Evolutionary conservation across 2,797 vertebrate species (phyloP).

Genomic region (Scarus forsteni): DNA sequence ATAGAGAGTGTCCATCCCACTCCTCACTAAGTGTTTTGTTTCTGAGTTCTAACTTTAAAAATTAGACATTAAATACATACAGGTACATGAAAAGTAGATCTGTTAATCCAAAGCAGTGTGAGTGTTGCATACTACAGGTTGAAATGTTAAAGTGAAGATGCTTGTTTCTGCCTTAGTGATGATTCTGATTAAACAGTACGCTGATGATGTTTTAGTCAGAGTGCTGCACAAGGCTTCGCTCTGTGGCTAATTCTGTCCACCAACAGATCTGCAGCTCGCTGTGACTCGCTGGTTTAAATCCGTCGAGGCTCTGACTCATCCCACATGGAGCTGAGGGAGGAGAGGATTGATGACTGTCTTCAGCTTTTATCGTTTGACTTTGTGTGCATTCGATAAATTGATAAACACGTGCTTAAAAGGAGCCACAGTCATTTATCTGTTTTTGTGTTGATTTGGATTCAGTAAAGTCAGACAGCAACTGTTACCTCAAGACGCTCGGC

Average conservation of each 20-base stretch:
- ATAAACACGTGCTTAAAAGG: neutral
- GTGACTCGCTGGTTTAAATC: constrained; percentile 17
- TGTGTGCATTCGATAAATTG: constrained; percentile 2
- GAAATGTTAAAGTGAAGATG: no score
- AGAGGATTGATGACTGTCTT: constrained; percentile 5
- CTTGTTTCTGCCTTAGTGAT: neutral
- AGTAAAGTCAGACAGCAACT: no score
- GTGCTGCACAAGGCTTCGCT: neutral
- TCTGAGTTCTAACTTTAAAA: constrained; percentile 38
- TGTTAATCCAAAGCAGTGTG: constrained; percentile 44
- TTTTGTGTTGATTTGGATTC: no score
- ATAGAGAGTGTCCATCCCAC: constrained; percentile 83
- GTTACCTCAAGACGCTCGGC: no score
- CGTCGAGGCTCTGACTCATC: constrained; percentile 49
- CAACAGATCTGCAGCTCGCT: constrained; percentile 14
- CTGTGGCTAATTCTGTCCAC: constrained; percentile 40
- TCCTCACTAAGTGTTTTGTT: constrained; percentile 64
- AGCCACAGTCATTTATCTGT: neutral
- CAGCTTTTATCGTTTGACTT: constrained; percentile 7
- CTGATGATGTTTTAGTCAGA: constrained; percentile 3
- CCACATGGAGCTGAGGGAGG: neutral
- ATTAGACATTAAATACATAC: constrained; percentile 55
- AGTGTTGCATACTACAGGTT: no score
- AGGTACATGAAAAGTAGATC: constrained; percentile 55
- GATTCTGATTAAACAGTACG: neutral